Evolutionary conservation across 2,797 vertebrate genomes (phyloP), one percentile per base, ranked within the genome.

Genomic region (Pelobates cultripes): DNA sequence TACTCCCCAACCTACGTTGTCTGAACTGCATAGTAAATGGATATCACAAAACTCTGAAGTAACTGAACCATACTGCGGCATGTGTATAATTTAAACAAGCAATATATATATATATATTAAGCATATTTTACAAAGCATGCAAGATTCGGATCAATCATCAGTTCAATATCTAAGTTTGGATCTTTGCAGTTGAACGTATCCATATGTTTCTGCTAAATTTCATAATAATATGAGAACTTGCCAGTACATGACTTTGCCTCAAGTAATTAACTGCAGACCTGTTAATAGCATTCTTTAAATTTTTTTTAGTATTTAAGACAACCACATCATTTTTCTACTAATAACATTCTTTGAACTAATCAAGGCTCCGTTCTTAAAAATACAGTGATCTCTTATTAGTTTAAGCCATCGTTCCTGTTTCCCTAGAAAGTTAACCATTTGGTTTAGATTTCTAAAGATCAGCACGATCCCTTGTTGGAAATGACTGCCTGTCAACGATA

Each of bases 321-420:
- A 17, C 55, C 60, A n/a, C 43, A 68, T 51, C 42, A 44, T 51
- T 74, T 78, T 74, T n/a, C 76, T 69, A 70, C 75, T 83, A 83
- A 78, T 78, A 69, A 78, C 75, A 78, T 83, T 78, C 81, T 75
- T 77, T 78, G 76, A 61, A 78, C 75, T 63, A 78, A 83, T 83
- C 76, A 78, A 40, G 81, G 43, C 63, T 67, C 61, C 0, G 41
- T 60, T 15, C 76, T 78, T 83, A 78, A 69, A 83, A 45, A 75
- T 41, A 77, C 76, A 83, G 51, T 12, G 45, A 44, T 63, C 43
- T 70, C 45, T 78, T 78, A 78, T 74, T 83, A 61, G 63, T 69
- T 57, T n/a, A 28, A 15, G 15, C 70, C 45, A 51, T 72, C 44
- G 41, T 15, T 41, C 41, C 74, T 66, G 60, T 70, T 81, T 81